Base-by-base conservation (phyloP, 2,888 invertebrate genomes). In the Caenorhabditis afra region DNA sequence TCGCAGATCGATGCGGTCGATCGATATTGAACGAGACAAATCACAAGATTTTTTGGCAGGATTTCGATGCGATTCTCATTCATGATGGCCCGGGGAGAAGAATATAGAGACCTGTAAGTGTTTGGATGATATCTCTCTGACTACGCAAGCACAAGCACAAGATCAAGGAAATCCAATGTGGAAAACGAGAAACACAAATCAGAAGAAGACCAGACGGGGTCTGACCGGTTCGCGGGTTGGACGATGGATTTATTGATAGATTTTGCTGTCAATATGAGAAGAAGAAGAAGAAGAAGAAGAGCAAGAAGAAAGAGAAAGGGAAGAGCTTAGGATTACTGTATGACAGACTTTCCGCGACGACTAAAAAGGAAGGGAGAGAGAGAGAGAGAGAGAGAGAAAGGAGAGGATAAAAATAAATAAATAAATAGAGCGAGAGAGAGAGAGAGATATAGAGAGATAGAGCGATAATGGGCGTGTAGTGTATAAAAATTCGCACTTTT, bases 171-270 rank as follows among this genome's bases (percentile, higher is more conserved):
- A 5, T 29, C 29, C 29, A 29, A 7, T n/a, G 29, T 7, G 29
- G 29, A 7, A 29, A 29, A 29, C 29, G 7, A 29, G 7, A 29
- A 3, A 7, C 29, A 29, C 29, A 29, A 47, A 16, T 29, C 20
- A 50, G 49, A 50, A 22, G 49, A 22, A n/a, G n/a, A n/a, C n/a
- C n/a, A n/a, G n/a, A n/a, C n/a, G n/a, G n/a, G n/a, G n/a, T n/a
- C n/a, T n/a, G n/a, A n/a, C n/a, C 7, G 29, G 29, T 29, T 29
- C 29, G 29, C 5, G n/a, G 23, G 16, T 3, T 14, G 23, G 52
- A 20, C 14, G 52, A 52, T 52, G 52, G 52, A 52, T 52, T 52
- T 52, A 52, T 52, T 52, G 49, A 18, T 52, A n/a, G 29, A 29
- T 29, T n/a, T 11, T 52, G 52, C 52, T 52, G 52, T n/a, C 52